These are phyloP conservation scores for Poeciliopsis gracilis DNA, from an alignment of 2,797 vertebrate species.

Conservation along the genomic window DNA sequence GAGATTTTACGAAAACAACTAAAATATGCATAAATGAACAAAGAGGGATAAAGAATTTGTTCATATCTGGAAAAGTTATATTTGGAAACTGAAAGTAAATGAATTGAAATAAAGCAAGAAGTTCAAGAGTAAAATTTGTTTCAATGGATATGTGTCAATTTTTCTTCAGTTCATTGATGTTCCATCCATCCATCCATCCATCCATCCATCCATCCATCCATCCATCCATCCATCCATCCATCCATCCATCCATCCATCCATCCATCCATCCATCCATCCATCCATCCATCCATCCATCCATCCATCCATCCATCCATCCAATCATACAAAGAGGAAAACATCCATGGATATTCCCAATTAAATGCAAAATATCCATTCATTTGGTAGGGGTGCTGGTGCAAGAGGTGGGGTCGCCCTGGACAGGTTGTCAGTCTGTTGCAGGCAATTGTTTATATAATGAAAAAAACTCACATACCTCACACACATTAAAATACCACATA, in stretches of 20 bases:
- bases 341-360: background rate
- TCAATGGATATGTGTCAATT: background rate
- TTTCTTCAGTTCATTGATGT: background rate
- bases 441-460: too few relatives aligned
- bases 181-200: background rate
- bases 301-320: too few relatives aligned
- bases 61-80: constrained; percentile 23
- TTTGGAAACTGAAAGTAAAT: constrained; percentile 15
- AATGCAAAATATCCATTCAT: too few relatives aligned
- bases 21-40: constrained; percentile 4
- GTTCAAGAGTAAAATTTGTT: constrained; percentile 40
- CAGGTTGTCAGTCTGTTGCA: too few relatives aligned
- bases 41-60: constrained; percentile 5
- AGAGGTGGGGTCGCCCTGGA: too few relatives aligned
- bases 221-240: too few relatives aligned
- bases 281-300: background rate
- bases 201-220: background rate
- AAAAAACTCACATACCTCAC: too few relatives aligned
- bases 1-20: constrained; percentile 31
- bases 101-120: constrained; percentile 46
- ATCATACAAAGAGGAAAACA: background rate
- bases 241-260: too few relatives aligned
- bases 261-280: too few relatives aligned
- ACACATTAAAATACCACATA: background rate
- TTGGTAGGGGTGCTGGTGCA: too few relatives aligned